These are phyloP conservation scores for Drosophila rhopaloa DNA, from an alignment of 1,140 invertebrate genomes.

Conservation along the genomic window DNA sequence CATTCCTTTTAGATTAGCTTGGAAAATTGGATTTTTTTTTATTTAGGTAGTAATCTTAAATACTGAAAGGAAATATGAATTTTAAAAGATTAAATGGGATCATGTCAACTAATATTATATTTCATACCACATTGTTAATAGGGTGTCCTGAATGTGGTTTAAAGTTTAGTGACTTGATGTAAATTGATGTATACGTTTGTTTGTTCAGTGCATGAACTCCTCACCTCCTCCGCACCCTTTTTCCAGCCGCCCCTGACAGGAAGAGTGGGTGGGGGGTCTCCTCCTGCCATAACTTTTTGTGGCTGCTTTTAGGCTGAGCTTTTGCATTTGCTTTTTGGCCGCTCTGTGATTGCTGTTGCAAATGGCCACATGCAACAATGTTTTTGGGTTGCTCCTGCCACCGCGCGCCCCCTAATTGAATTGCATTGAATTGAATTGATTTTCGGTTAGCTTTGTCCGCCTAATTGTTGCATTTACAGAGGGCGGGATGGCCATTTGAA, in stretches of 20 bases:
- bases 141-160: too few relatives aligned
- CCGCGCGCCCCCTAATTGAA: constrained; percentile 59
- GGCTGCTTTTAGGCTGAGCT: constrained; percentile 57
- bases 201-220: not conserved
- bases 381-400: constrained; percentile 20
- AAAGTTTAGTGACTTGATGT: too few relatives aligned
- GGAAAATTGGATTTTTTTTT: too few relatives aligned
- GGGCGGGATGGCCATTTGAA: constrained; percentile 10
- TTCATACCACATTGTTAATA: too few relatives aligned
- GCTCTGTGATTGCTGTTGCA: constrained; percentile 41
- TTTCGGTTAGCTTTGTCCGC: constrained; percentile 52
- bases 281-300: constrained; percentile 46
- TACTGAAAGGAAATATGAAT: too few relatives aligned
- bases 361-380: constrained; percentile 63
- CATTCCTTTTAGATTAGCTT: too few relatives aligned
- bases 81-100: too few relatives aligned
- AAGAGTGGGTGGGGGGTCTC: constrained; percentile 12
- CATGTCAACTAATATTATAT: too few relatives aligned
- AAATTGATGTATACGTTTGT: too few relatives aligned
- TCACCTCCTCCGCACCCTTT: not conserved
- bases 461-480: constrained; percentile 43
- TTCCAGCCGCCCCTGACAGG: constrained; percentile 3
- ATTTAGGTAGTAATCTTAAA: too few relatives aligned
- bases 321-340: constrained; percentile 45
- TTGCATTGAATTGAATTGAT: constrained; percentile 72